These are phyloP conservation scores for Zosterops lateralis DNA, from an alignment of 2,113 vertebrate genomes.

Conservation along the genomic window DNA sequence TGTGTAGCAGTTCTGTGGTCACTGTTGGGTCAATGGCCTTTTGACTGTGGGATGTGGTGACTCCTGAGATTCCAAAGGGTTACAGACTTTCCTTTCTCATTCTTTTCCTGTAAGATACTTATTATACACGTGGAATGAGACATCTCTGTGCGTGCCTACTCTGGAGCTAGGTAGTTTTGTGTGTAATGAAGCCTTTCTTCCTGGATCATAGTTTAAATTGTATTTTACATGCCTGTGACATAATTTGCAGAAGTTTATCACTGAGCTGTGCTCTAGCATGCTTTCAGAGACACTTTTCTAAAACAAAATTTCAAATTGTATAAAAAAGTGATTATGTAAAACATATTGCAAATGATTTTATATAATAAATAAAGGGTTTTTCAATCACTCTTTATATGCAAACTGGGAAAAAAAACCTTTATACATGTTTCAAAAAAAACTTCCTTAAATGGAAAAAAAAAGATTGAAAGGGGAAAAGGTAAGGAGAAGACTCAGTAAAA, in stretches of 20 bases:
- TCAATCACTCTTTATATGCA: neutral
- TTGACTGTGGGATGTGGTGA: neutral
- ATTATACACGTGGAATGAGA: neutral
- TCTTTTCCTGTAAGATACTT: neutral
- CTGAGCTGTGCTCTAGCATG: fast-evolving
- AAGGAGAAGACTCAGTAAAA: neutral
- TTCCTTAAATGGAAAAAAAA: neutral
- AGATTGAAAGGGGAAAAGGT: neutral
- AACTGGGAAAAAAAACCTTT: neutral
- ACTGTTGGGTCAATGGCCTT: neutral
- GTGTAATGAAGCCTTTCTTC: neutral
- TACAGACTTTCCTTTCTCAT: neutral
- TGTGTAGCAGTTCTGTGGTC: neutral
- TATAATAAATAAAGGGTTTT: neutral
- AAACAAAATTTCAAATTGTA: neutral
- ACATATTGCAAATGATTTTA: neutral
- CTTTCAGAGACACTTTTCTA: neutral
- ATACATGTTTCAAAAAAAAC: neutral
- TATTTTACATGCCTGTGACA: neutral
- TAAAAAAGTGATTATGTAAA: neutral
- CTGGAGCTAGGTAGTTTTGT: neutral
- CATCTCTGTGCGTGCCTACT: neutral
- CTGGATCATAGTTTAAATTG: neutral
- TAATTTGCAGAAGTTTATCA: neutral
- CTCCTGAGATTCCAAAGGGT: neutral